Conservation (phyloP, 2,113 vertebrate genomes). For the Diphyllodes magnificus region DNA sequence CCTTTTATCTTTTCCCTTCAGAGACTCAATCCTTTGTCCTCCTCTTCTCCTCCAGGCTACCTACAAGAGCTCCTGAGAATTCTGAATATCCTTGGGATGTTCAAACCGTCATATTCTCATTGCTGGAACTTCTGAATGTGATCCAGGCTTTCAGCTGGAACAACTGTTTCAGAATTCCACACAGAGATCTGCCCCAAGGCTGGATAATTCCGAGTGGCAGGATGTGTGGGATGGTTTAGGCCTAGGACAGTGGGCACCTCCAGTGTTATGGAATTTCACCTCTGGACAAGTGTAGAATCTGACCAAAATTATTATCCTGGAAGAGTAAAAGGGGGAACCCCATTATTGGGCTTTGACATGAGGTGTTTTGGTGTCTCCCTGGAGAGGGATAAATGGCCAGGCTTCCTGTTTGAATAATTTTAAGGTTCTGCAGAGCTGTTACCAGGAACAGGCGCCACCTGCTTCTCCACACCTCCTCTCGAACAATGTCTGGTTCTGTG, state of each 20-base stretch:
- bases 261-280: not conserved
- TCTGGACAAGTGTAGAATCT: not conserved
- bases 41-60: not conserved
- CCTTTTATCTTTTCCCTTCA: not conserved
- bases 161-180: not conserved
- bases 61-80: not conserved
- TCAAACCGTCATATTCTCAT: not conserved
- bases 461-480: not conserved
- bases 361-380: not conserved
- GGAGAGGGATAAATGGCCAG: not conserved
- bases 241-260: not conserved
- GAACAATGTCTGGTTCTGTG: not conserved
- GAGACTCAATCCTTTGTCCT: not conserved
- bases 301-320: not conserved
- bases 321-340: not conserved
- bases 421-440: not conserved
- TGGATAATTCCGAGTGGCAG: not conserved
- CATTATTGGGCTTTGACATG: not conserved
- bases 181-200: not conserved
- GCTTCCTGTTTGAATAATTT: not conserved
- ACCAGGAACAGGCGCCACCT: not conserved
- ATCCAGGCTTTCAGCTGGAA: not conserved
- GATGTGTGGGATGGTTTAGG: no score
- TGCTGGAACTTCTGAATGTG: not conserved
- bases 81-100: not conserved